A percentile compares a stretch with the other conserved stretches of the same genome.
Conservation (phyloP, 2,888 invertebrate genomes). For the Mythimna vitellina region DNA sequence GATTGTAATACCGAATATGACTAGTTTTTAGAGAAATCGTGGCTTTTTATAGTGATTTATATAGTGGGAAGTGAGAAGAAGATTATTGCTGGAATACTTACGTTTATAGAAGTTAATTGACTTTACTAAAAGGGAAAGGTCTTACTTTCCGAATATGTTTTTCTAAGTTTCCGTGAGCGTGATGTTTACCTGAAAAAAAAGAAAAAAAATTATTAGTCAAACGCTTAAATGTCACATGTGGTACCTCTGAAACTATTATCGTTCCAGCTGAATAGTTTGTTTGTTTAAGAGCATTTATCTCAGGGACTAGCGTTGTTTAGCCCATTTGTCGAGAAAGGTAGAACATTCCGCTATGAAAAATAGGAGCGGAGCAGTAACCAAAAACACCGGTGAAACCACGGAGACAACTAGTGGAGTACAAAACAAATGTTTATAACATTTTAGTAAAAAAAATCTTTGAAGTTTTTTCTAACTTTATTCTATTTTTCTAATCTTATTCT, state of each 20-base stretch:
- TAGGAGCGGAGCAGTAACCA: no score
- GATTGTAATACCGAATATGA: slow-evolving; percentile 73
- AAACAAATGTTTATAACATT: no score
- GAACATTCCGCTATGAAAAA: no score
- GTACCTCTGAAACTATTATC: no score
- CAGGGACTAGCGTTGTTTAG: no score
- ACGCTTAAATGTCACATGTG: background rate
- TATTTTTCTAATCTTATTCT: background rate
- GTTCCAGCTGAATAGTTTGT: no score
- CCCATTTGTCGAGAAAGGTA: no score
- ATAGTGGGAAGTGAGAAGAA: slow-evolving; percentile 19
- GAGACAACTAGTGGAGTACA: no score
- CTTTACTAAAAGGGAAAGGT: background rate
- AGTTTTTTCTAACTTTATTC: background rate
- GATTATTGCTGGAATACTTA: slow-evolving; percentile 19
- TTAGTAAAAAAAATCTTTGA: background rate
- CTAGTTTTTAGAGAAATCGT: slow-evolving; percentile 67
- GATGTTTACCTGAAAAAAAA: slow-evolving; percentile 50
- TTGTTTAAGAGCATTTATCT: no score
- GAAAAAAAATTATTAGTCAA: background rate
- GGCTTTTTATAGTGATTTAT: slow-evolving; percentile 65
- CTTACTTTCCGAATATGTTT: slow-evolving; percentile 12
- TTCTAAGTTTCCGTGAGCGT: background rate
- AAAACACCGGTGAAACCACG: no score
- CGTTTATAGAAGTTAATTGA: background rate